phyloP scores from a whole-genome alignment of 2,113 vertebrate species.

The Calonectris borealis region DNA sequence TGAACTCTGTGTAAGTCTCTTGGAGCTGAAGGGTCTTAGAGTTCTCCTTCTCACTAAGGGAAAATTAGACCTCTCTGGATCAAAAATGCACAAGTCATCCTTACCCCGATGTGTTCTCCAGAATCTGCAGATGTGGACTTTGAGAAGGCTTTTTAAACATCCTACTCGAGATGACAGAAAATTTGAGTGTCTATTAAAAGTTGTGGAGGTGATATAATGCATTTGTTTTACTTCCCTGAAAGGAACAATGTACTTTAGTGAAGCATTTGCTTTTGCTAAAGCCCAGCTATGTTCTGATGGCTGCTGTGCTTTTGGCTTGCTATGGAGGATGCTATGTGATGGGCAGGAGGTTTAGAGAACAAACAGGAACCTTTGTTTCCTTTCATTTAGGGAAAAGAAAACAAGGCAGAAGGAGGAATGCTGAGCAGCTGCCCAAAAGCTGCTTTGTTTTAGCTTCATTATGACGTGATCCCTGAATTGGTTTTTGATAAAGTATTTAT shows the following conservation, averaged over 20 bases:
- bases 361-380: constrained; percentile 69
- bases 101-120: constrained; percentile 36
- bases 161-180: neutral
- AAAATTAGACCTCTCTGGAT: neutral
- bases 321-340: constrained; percentile 28
- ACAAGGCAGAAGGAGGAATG: constrained; percentile 23
- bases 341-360: constrained; percentile 40
- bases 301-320: neutral
- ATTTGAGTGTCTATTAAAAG: neutral
- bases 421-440: constrained; percentile 30
- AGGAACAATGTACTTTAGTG: neutral
- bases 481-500: neutral
- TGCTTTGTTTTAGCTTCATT: constrained; percentile 28
- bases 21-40: neutral
- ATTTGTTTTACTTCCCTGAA: neutral
- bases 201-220: neutral
- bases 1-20: neutral
- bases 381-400: constrained; percentile 46
- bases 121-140: constrained; percentile 21
- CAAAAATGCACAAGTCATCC: constrained; percentile 32
- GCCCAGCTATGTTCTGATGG: neutral
- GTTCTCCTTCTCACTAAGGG: neutral
- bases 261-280: neutral
- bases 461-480: neutral
- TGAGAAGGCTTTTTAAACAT: neutral